phyloP scores from a whole-genome alignment of 2,797 vertebrate genomes.

The Muscicapa striata region DNA sequence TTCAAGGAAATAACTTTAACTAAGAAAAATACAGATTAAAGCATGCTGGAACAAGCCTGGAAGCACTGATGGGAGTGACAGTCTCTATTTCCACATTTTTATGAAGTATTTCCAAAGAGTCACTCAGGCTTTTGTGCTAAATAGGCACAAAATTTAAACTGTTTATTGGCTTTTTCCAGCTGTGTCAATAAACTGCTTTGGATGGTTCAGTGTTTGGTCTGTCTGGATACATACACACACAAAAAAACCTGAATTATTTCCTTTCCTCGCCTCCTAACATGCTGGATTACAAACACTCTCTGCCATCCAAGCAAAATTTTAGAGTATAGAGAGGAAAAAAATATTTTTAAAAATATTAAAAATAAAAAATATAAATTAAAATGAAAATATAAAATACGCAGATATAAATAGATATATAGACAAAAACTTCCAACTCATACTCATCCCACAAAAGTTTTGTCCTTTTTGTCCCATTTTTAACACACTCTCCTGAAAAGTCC shows the following conservation, averaged over 20 bases:
- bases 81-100: background rate
- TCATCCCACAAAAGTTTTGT: background rate
- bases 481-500: background rate
- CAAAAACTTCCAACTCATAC: rapidly evolving
- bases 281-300: background rate
- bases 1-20: background rate
- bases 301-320: background rate
- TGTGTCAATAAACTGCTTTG: background rate
- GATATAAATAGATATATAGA: background rate
- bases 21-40: background rate
- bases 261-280: background rate
- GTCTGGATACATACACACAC: rapidly evolving
- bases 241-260: background rate
- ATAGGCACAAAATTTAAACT: background rate
- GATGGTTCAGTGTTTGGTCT: background rate
- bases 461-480: background rate
- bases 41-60: background rate
- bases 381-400: background rate
- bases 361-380: background rate
- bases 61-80: background rate
- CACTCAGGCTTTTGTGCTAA: background rate
- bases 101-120: background rate
- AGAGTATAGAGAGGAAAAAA: background rate
- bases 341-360: background rate
- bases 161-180: background rate